phyloP scores from a whole-genome alignment of 2,797 vertebrate species.

The Gallirallus australis region DNA sequence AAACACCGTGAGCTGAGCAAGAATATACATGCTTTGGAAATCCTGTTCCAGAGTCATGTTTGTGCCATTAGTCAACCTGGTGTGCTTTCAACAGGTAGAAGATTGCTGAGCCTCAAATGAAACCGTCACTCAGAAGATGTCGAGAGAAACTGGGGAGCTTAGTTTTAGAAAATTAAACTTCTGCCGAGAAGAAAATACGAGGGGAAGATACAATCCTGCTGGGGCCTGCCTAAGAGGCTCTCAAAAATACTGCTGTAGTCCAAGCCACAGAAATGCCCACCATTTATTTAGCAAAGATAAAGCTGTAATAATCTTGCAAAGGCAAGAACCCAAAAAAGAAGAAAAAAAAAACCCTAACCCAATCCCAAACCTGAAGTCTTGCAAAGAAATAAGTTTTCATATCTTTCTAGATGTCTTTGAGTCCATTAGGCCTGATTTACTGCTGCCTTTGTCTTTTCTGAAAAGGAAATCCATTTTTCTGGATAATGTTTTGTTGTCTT shows the following conservation, averaged over 20 bases:
- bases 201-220: background rate
- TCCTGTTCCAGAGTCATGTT: constrained; percentile 17
- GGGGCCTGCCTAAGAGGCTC: background rate
- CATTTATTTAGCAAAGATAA: background rate
- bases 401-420: background rate
- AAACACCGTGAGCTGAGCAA: constrained; percentile 10
- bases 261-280: background rate
- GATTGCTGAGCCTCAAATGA: background rate
- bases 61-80: constrained; percentile 25
- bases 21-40: constrained; percentile 55
- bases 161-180: constrained; percentile 4
- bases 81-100: background rate
- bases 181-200: background rate
- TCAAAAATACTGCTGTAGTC: background rate
- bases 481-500: background rate
- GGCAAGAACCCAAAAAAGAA: background rate
- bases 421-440: background rate
- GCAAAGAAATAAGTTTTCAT: background rate
- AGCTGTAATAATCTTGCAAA: background rate
- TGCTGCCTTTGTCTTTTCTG: background rate
- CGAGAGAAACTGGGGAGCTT: background rate
- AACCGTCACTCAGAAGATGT: background rate
- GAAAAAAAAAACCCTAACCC: background rate
- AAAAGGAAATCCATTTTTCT: background rate
- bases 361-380: background rate